Evolutionary conservation across 2,888 invertebrate species (phyloP).

Genomic region (Furcula furcula): DNA sequence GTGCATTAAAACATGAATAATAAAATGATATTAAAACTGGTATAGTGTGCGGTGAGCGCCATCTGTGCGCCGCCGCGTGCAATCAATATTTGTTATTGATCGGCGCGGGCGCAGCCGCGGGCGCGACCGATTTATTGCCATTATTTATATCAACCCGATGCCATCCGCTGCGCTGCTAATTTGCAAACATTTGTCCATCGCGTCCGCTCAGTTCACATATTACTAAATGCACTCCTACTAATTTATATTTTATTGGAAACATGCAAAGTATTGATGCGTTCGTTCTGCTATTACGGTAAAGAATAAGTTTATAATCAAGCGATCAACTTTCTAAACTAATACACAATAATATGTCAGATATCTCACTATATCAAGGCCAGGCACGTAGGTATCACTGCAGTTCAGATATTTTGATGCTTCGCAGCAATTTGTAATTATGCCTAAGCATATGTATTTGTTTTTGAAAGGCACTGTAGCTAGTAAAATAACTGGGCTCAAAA

Average conservation of each 20-base stretch:
- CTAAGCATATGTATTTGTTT: no score
- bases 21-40: constrained; percentile 16
- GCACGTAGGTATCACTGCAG: no score
- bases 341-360: no score
- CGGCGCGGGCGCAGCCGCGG: constrained; percentile 32
- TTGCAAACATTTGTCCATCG: constrained; percentile 17
- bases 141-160: constrained; percentile 35
- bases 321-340: no score
- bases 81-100: constrained; percentile 43
- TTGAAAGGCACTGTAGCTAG: no score
- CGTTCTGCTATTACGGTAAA: no score
- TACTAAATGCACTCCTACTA: neutral
- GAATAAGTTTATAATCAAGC: no score
- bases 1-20: constrained; percentile 1
- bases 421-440: no score
- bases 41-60: constrained; percentile 23
- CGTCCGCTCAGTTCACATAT: constrained; percentile 4
- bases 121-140: constrained; percentile 40
- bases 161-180: constrained; percentile 19
- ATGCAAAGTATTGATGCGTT: neutral
- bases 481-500: no score
- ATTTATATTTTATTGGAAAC: neutral
- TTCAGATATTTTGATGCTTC: no score
- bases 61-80: constrained; percentile 36
- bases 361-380: no score